Conservation (phyloP, 92 coral and sea anemone genomes). For the Siderastrea siderea region DNA sequence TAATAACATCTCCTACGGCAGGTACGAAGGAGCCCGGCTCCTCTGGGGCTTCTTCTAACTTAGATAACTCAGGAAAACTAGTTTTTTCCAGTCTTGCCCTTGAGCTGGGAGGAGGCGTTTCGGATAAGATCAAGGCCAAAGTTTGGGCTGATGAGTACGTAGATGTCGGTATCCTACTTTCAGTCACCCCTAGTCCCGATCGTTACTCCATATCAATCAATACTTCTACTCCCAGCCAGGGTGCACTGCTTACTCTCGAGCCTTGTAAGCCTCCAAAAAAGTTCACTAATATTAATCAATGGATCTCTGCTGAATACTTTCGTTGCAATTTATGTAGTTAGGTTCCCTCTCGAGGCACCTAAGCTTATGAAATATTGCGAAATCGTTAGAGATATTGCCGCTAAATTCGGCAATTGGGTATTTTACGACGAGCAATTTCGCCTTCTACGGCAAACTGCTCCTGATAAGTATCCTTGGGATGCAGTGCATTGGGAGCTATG, state of each 20-base stretch:
- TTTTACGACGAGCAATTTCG: not conserved
- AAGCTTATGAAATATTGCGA: too few species aligned
- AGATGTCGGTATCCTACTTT: not conserved
- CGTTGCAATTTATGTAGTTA: too few species aligned
- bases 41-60: not conserved
- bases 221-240: conserved; percentile 2
- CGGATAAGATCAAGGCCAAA: too few species aligned
- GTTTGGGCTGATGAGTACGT: conserved; percentile 1
- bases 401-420: not conserved
- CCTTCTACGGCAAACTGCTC: not conserved
- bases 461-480: conserved; percentile 2
- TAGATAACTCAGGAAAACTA: not conserved
- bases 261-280: too few species aligned
- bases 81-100: not conserved
- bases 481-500: not conserved
- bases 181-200: not conserved
- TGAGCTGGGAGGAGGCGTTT: too few species aligned
- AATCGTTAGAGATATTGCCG: not conserved
- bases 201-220: not conserved
- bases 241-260: not conserved
- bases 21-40: not conserved
- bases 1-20: too few species aligned
- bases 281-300: too few species aligned
- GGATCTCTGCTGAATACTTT: not conserved
- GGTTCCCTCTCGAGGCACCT: too few species aligned